A percentile compares a stretch with the other conserved stretches of the same genome.
These are phyloP conservation scores for Plebejus melissa DNA, from an alignment of 2,888 invertebrate species.

Conservation along the genomic window DNA sequence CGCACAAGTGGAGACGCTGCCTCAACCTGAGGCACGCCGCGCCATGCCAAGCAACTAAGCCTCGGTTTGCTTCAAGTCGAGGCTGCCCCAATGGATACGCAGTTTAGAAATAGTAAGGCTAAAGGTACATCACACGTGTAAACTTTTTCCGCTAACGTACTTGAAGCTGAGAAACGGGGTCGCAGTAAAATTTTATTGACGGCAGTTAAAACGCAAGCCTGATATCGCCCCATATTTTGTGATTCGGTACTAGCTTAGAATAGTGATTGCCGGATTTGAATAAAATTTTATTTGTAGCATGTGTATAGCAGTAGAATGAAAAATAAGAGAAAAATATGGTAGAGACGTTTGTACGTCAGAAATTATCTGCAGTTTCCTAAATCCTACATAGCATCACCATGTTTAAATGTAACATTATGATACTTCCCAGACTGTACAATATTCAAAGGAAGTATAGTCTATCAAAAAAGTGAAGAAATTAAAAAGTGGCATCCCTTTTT, in stretches of 20 bases:
- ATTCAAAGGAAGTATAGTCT: too few species aligned
- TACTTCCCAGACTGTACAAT: too few species aligned
- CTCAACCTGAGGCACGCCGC: too few species aligned
- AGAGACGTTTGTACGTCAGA: neutral
- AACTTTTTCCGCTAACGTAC: slow-evolving; percentile 46
- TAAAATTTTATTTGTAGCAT: slow-evolving; percentile 1
- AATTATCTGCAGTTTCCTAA: neutral
- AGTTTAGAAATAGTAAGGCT: slow-evolving; percentile 49
- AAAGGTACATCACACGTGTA: slow-evolving; percentile 49
- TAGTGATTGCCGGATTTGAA: neutral
- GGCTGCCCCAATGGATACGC: too few species aligned
- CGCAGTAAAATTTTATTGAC: slow-evolving; percentile 40
- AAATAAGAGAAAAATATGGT: neutral
- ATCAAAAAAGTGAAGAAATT: too few species aligned
- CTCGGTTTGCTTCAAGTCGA: too few species aligned
- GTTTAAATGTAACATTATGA: too few species aligned
- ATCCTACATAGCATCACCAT: too few species aligned
- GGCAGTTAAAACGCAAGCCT: slow-evolving; percentile 42
- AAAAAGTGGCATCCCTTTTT: too few species aligned
- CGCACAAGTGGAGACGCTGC: too few species aligned
- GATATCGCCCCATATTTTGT: slow-evolving; percentile 35
- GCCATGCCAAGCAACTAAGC: too few species aligned
- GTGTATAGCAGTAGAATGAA: neutral
- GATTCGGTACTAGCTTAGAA: slow-evolving; percentile 4
- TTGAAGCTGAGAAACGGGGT: slow-evolving; percentile 34